Evolutionary conservation across 1,140 invertebrate species (phyloP).

Genomic region (Maniola jurtina): DNA sequence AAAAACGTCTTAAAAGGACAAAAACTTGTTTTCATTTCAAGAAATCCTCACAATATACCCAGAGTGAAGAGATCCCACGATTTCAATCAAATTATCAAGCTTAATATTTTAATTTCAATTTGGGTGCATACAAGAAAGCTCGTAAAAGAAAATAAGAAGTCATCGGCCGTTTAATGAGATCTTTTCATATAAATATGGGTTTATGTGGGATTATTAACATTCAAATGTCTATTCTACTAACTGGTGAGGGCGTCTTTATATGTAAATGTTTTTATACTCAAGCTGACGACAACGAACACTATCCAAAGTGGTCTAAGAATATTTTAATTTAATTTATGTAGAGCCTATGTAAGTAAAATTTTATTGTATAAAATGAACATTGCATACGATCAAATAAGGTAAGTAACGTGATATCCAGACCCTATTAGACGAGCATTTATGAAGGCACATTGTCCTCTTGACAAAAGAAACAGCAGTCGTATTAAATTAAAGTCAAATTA

Average conservation of each 20-base stretch:
- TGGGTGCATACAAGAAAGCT: conserved; percentile 21
- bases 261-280: neutral
- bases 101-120: conserved; percentile 33
- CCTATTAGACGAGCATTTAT: neutral
- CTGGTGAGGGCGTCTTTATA: conserved; percentile 16
- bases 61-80: neutral
- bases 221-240: conserved; percentile 35
- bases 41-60: conserved; percentile 2
- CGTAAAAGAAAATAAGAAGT: conserved; percentile 38
- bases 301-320: neutral
- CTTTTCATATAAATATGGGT: conserved; percentile 34
- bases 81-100: conserved; percentile 28
- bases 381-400: neutral
- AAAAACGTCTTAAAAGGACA: neutral
- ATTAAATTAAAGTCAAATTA: neutral
- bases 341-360: neutral
- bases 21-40: conserved; percentile 8
- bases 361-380: neutral
- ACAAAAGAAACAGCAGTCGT: neutral
- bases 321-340: neutral
- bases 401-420: neutral
- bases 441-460: neutral
- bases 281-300: neutral
- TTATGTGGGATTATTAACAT: conserved; percentile 39
- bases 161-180: conserved; percentile 44